Evolutionary conservation across 2,113 vertebrate genomes (phyloP).

Genomic region (Odontesthes bonariensis): DNA sequence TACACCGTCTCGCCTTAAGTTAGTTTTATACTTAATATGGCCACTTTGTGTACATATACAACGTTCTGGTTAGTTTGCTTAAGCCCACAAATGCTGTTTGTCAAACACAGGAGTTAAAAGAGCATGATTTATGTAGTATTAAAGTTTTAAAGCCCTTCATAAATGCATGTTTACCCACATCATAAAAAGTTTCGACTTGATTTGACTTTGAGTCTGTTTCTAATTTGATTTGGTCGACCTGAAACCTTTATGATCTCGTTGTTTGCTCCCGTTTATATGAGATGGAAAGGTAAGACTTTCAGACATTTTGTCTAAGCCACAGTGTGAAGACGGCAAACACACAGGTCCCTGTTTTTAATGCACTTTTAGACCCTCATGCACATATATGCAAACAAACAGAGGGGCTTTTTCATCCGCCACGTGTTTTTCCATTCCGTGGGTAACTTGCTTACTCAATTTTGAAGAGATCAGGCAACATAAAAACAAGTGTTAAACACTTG

Average conservation of each 20-base stretch:
- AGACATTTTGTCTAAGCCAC: background rate
- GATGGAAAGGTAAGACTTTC: background rate
- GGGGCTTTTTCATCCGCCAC: background rate
- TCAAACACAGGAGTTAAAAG: slow-evolving; percentile 14
- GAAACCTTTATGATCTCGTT: background rate
- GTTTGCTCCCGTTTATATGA: background rate
- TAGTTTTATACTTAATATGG: slow-evolving; percentile 31
- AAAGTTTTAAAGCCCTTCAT: background rate
- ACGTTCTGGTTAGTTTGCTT: slow-evolving; percentile 10
- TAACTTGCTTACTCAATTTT: background rate
- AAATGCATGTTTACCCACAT: background rate
- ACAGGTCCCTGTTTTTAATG: background rate
- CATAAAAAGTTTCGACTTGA: background rate
- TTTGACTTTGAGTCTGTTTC: background rate
- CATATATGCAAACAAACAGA: background rate
- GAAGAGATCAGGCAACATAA: background rate
- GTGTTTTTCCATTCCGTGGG: background rate
- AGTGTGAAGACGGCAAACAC: background rate
- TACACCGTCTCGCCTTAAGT: slow-evolving; percentile 14
- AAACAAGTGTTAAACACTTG: too few relatives aligned
- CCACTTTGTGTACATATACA: slow-evolving; percentile 25
- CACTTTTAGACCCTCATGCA: background rate
- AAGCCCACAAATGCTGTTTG: slow-evolving; percentile 6
- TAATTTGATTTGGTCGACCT: background rate
- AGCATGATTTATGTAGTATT: background rate